A percentile compares a stretch with the other conserved stretches of the same genome.
These are phyloP conservation scores for Orthosia cruda DNA, from an alignment of 2,888 invertebrate species.

Conservation along the genomic window DNA sequence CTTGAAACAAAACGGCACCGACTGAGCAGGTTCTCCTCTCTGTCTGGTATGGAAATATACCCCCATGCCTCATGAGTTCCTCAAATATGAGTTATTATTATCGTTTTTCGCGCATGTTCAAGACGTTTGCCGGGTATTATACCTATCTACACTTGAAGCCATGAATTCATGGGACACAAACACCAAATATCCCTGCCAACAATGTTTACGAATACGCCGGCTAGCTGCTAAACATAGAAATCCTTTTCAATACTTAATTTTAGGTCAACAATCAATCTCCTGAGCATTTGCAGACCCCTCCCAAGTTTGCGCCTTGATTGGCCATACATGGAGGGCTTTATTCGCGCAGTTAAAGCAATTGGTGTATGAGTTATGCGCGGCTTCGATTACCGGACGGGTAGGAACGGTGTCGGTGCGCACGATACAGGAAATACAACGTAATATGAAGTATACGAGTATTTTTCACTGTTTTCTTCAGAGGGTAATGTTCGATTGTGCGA, in stretches of 20 bases:
- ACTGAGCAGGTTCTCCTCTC: too few species aligned
- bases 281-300: constrained; percentile 17
- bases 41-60: too few species aligned
- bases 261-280: constrained; percentile 54
- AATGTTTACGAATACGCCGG: background rate
- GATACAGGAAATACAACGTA: constrained; percentile 35
- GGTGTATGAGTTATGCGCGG: constrained; percentile 11
- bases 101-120: too few species aligned
- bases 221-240: constrained; percentile 29
- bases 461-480: constrained; percentile 27
- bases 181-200: background rate
- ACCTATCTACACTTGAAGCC: too few species aligned
- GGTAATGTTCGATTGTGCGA: background rate
- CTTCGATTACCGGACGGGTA: constrained; percentile 29
- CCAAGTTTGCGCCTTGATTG: constrained; percentile 32
- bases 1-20: too few species aligned
- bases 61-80: too few species aligned
- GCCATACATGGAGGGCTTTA: constrained; percentile 37
- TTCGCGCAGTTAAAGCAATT: constrained; percentile 45
- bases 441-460: constrained; percentile 1
- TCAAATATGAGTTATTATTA: too few species aligned
- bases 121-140: too few species aligned
- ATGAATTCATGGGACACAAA: too few species aligned
- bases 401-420: constrained; percentile 14
- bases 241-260: constrained; percentile 32